These are phyloP conservation scores for Ornithoptera priamus DNA, from an alignment of 2,888 invertebrate species.

Conservation along the genomic window DNA sequence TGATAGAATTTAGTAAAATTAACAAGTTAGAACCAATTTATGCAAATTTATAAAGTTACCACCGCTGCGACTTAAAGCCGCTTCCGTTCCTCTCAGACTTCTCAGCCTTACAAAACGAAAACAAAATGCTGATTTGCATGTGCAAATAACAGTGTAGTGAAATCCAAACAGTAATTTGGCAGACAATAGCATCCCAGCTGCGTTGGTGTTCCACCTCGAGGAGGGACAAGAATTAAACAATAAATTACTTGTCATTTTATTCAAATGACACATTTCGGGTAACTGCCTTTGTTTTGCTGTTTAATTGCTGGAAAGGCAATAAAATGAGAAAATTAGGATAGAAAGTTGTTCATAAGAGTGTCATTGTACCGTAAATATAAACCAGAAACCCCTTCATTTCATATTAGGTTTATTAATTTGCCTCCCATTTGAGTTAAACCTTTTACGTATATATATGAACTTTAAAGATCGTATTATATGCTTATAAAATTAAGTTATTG, in stretches of 20 bases:
- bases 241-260: constrained; percentile 62
- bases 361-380: constrained; percentile 1
- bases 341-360: constrained; percentile 8
- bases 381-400: not conserved
- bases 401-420: not conserved
- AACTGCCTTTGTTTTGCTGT: constrained; percentile 30
- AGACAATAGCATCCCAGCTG: constrained; percentile 72
- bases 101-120: constrained; percentile 58
- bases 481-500: too few species aligned
- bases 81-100: constrained; percentile 40
- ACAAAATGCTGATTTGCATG: constrained; percentile 78
- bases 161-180: constrained; percentile 75
- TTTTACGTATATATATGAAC: not conserved
- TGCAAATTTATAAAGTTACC: constrained; percentile 33
- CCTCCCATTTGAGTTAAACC: not conserved
- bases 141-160: constrained; percentile 75
- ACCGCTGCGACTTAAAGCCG: constrained; percentile 37
- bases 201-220: constrained; percentile 41
- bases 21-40: constrained; percentile 2
- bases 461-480: too few species aligned
- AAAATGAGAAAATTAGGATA: constrained; percentile 24
- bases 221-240: constrained; percentile 66
- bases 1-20: not conserved
- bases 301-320: constrained; percentile 26
- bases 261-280: constrained; percentile 41